phyloP scores from a whole-genome alignment of 2,113 vertebrate species.

The Dromaius novaehollandiae region DNA sequence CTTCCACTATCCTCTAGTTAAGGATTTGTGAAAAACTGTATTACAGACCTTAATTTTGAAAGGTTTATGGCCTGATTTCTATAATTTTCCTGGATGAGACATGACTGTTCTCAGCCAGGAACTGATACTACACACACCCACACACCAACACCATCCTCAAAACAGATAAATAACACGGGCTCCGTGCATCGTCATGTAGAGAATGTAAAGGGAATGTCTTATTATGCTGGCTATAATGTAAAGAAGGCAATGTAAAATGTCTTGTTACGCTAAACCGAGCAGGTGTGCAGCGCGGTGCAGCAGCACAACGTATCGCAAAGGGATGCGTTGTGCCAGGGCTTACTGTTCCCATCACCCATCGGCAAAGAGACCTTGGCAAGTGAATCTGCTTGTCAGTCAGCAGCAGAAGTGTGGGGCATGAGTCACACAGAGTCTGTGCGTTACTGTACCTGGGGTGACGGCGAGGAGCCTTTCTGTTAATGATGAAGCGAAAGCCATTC shows the following conservation, averaged over 20 bases:
- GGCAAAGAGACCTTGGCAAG: neutral
- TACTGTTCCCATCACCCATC: too few species aligned
- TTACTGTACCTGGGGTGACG: neutral
- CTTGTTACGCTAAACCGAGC: neutral
- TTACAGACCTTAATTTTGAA: neutral
- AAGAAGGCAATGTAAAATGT: fast-evolving
- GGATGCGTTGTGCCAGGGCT: neutral
- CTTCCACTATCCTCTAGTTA: neutral
- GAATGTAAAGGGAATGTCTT: fast-evolving
- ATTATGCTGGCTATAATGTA: too few species aligned
- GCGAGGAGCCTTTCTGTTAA: neutral
- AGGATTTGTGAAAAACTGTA: neutral
- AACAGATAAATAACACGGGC: neutral
- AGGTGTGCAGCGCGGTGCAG: neutral
- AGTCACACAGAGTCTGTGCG: neutral
- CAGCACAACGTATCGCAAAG: fast-evolving
- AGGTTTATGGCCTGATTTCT: neutral
- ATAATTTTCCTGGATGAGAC: neutral
- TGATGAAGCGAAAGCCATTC: neutral
- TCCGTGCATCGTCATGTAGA: neutral
- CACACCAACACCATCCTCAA: neutral
- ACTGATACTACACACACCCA: neutral
- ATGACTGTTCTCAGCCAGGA: neutral
- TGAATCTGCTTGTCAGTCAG: neutral
- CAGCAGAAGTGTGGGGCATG: neutral